Evolutionary conservation across 2,888 invertebrate species (phyloP).

Genomic region (Periphyllus acericola): DNA sequence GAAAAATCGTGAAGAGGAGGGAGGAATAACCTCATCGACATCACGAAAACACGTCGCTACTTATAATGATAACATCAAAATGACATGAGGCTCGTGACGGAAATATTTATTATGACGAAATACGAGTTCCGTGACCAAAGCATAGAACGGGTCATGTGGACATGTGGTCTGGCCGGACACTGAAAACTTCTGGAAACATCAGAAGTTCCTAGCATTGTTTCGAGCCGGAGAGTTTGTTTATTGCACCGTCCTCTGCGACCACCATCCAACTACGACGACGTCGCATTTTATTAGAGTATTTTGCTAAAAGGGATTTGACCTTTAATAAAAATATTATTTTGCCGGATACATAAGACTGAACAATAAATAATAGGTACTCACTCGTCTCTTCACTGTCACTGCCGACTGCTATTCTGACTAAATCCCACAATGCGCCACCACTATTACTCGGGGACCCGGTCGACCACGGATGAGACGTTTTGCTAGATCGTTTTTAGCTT

Average conservation of each 20-base stretch:
- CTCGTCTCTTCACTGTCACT: neutral
- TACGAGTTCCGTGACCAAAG: neutral
- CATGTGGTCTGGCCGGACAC: too few relatives aligned
- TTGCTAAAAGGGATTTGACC: neutral
- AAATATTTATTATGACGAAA: neutral
- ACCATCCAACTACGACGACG: neutral
- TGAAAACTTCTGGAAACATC: too few relatives aligned
- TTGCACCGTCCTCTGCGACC: neutral
- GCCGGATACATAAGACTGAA: neutral
- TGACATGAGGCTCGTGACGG: neutral
- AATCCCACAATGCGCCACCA: neutral
- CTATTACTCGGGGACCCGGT: neutral
- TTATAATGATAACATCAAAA: too few relatives aligned
- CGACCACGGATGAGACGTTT: neutral
- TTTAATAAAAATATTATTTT: constrained; percentile 33
- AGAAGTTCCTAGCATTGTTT: too few relatives aligned
- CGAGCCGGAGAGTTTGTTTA: neutral
- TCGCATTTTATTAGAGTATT: constrained; percentile 35
- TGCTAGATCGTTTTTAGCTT: too few relatives aligned
- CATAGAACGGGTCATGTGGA: neutral
- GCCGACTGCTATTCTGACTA: neutral
- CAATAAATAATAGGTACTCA: neutral
- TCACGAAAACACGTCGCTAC: too few relatives aligned
- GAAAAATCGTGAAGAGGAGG: too few relatives aligned
- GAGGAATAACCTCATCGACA: too few relatives aligned